phyloP scores from a whole-genome alignment of 2,888 invertebrate genomes.

The Hedya salicella region DNA sequence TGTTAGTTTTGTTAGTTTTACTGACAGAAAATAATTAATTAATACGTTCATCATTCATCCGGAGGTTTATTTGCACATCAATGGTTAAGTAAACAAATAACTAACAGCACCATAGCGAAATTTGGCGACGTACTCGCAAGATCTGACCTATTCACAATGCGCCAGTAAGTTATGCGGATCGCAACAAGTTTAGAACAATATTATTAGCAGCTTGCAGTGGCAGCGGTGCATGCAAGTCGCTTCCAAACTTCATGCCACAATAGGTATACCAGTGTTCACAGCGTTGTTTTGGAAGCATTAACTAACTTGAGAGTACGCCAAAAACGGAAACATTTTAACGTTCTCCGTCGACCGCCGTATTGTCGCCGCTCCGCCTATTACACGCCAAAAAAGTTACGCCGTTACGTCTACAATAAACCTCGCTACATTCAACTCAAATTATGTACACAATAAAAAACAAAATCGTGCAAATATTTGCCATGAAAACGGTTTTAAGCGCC shows the following conservation, averaged over 20 bases:
- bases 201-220: conserved; percentile 55
- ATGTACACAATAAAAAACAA: conserved; percentile 47
- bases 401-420: conserved; percentile 50
- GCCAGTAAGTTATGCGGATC: conserved; percentile 33
- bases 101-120: too few relatives aligned
- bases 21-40: too few relatives aligned
- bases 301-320: conserved; percentile 82
- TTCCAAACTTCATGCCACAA: conserved; percentile 57
- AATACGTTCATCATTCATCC: too few relatives aligned
- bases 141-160: conserved; percentile 22
- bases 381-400: conserved; percentile 66
- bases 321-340: conserved; percentile 80
- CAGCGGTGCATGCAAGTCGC: conserved; percentile 56
- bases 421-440: conserved; percentile 44
- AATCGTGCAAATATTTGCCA: conserved; percentile 63
- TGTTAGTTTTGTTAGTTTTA: too few relatives aligned
- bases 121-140: too few relatives aligned
- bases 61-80: too few relatives aligned
- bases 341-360: conserved; percentile 64
- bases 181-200: conserved; percentile 47
- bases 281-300: conserved; percentile 80
- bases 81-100: too few relatives aligned
- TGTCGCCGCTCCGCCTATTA: conserved; percentile 70
- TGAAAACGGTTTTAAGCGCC: conserved; percentile 63
- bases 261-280: conserved; percentile 61